Conservation (phyloP, 2,888 invertebrate species). For the Morpho helenor region DNA sequence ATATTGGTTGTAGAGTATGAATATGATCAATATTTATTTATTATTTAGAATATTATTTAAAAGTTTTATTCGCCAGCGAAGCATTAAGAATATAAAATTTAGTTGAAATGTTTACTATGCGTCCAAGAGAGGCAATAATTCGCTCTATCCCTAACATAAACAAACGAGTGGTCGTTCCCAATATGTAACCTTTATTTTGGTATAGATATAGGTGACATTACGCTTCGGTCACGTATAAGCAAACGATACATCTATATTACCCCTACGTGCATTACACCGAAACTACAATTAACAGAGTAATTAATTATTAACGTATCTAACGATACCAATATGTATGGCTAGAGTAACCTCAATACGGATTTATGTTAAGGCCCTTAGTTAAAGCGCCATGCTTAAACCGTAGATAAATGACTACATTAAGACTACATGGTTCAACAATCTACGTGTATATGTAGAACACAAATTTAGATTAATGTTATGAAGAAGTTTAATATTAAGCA, state of each 20-base stretch:
- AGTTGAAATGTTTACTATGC: background rate
- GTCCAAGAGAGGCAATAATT: conserved; percentile 7
- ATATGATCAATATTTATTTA: too few species aligned
- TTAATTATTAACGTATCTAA: conserved; percentile 27
- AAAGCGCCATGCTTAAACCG: conserved; percentile 22
- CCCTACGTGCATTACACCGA: conserved; percentile 25
- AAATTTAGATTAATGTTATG: too few species aligned
- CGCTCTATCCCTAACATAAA: conserved; percentile 5
- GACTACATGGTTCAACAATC: conserved; percentile 31
- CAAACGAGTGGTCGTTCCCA: conserved; percentile 10
- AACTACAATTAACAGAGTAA: conserved; percentile 26
- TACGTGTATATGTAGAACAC: conserved; percentile 22
- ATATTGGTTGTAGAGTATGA: too few species aligned
- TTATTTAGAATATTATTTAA: too few species aligned
- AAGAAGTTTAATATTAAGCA: too few species aligned
- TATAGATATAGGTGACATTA: conserved; percentile 10
- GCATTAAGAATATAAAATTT: too few species aligned
- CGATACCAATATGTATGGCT: background rate
- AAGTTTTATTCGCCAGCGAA: too few species aligned
- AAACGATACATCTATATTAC: conserved; percentile 20
- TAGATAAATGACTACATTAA: too few species aligned
- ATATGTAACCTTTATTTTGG: conserved; percentile 17
- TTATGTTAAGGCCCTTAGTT: conserved; percentile 52
- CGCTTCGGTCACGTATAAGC: conserved; percentile 2
- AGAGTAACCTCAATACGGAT: background rate